phyloP scores from a whole-genome alignment of 2,888 invertebrate species.

The Ametastegia equiseti region DNA sequence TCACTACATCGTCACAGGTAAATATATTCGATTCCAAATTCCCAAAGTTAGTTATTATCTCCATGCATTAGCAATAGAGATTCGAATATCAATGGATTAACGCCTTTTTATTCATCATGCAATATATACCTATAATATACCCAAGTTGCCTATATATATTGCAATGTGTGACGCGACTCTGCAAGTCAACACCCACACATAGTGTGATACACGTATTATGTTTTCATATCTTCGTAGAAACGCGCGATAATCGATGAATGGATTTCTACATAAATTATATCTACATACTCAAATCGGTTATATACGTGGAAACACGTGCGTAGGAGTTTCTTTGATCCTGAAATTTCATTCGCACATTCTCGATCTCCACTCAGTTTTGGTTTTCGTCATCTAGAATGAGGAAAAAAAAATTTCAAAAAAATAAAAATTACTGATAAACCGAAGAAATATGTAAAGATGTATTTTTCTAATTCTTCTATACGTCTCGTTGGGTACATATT shows the following conservation, averaged over 20 bases:
- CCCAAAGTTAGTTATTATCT: too few species aligned
- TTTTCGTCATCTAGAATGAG: not conserved
- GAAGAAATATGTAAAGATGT: too few species aligned
- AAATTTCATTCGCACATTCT: not conserved
- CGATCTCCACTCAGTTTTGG: not conserved
- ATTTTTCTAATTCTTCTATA: too few species aligned
- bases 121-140: too few species aligned
- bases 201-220: not conserved
- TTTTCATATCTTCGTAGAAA: not conserved
- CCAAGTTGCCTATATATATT: too few species aligned
- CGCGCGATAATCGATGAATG: slow-evolving; percentile 25
- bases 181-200: not conserved
- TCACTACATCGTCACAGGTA: slow-evolving; percentile 81
- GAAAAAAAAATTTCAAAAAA: not conserved
- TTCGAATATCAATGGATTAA: not conserved
- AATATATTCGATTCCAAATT: slow-evolving; percentile 42
- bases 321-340: not conserved
- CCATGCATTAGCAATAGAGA: not conserved
- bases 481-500: too few species aligned
- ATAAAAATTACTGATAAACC: too few species aligned
- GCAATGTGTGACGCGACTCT: not conserved
- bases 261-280: not conserved
- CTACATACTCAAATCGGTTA: not conserved
- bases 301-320: not conserved
- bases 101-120: not conserved